Evolutionary conservation across 2,797 vertebrate species (phyloP), one percentile per base, ranked within the genome.

Genomic region (Anabacerthia variegaticeps): DNA sequence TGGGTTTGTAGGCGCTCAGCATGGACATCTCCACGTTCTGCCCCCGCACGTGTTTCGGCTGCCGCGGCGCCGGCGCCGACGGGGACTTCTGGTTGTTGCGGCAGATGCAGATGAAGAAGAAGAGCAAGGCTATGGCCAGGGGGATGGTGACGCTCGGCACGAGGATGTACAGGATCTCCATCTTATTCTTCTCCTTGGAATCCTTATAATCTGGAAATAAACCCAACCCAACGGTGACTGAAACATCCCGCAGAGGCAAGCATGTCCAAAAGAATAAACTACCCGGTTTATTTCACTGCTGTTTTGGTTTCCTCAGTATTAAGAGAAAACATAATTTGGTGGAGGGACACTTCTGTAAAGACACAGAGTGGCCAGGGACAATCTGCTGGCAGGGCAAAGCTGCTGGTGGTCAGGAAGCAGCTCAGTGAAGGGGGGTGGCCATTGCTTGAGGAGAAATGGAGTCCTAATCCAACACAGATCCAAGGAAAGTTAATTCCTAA

Each of bases 21-120:
- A 99, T 99, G 8, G 99, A 99, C 99, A 99, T 99, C 98, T 99
- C 99, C 9, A 99, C 99, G 1, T 99, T 99, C 81, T 99, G 99
- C 2, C 99, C 99, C 17, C 99, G 97, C 18, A 99, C 99, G 0
- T 98, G 99, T 55, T 99, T 99, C 1, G 99, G 99, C 83, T 99
- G 99, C 26, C 99, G 98, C 22, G 98, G 98, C 1, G 98, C 98
- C 0, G 99, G 98, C 0, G 99, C 99, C 8, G 98, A 98, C 0
- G 99, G 97, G 0, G 99, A 97, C 97, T 99, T 99, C 98, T 99
- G 99, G 94, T 99, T 99, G 97, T 99, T 99, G n/a, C 99, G 99
- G 91, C 99, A 99, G 88, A 99, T 98, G 17, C 99, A 99, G 84
- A 99, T 99, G 95, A 99, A 99, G 97, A 99, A 99, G 98, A 99